Evolutionary conservation across 2,797 vertebrate genomes (phyloP).

Genomic region (Pseudocheirus occidentalis): DNA sequence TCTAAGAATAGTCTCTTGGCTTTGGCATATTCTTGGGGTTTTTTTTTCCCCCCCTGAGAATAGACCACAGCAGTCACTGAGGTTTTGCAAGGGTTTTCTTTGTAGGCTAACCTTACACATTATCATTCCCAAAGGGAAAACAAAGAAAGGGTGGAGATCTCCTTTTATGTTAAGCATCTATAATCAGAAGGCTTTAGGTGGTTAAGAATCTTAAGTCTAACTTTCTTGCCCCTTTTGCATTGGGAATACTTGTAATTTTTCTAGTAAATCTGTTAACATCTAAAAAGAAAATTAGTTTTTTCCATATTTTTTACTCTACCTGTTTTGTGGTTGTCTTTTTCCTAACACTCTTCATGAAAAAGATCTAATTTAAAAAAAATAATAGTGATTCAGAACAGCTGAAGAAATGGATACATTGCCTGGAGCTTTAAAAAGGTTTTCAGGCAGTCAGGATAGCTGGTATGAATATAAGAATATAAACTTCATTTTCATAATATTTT

Average conservation of each 20-base stretch:
- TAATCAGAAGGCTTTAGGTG: slow-evolving; percentile 49
- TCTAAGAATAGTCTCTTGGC: slow-evolving; percentile 46
- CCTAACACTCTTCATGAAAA: slow-evolving; percentile 54
- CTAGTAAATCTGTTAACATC: neutral
- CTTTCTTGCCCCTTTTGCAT: slow-evolving; percentile 21
- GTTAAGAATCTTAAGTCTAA: slow-evolving; percentile 48
- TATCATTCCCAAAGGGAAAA: slow-evolving; percentile 48
- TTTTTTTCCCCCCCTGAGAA: slow-evolving; percentile 44
- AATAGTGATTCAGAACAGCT: slow-evolving; percentile 64
- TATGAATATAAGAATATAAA: slow-evolving; percentile 16
- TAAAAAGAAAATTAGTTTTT: slow-evolving; percentile 35
- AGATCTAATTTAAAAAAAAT: slow-evolving; percentile 46
- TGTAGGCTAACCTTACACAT: slow-evolving; percentile 11
- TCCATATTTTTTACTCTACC: slow-evolving; percentile 42
- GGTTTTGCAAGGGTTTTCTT: slow-evolving; percentile 56
- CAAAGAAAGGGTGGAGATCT: slow-evolving; percentile 22
- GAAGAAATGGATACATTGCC: slow-evolving; percentile 52
- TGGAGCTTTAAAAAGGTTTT: slow-evolving; percentile 34
- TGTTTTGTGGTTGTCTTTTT: slow-evolving; percentile 57
- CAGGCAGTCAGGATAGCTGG: neutral
- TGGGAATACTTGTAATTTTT: slow-evolving; percentile 50
- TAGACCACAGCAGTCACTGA: slow-evolving; percentile 50
- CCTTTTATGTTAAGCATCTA: slow-evolving; percentile 42
- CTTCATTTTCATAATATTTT: slow-evolving; percentile 52
- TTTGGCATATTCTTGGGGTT: slow-evolving; percentile 52